Evolutionary conservation across 2,113 vertebrate genomes (phyloP).

Genomic region (Holacanthus passer): DNA sequence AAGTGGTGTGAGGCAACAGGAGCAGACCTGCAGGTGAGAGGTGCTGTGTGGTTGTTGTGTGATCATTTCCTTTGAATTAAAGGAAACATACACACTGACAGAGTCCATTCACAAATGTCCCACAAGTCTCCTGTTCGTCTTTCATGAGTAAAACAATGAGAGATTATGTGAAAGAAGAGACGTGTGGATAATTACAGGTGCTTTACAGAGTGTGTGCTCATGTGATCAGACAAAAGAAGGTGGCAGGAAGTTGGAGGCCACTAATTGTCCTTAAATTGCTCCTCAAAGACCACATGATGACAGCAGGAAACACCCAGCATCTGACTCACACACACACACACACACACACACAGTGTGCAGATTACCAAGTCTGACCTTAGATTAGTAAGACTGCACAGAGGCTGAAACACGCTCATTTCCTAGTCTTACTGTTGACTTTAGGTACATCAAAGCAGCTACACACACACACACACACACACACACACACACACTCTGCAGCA

Average conservation of each 20-base stretch:
- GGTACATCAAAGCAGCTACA: constrained; percentile 7
- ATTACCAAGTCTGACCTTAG: constrained; percentile 48
- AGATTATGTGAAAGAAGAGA: not conserved
- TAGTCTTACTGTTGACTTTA: constrained; percentile 24
- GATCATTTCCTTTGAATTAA: not conserved
- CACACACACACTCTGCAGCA: not conserved
- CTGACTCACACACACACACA: constrained; percentile 31
- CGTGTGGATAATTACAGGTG: constrained; percentile 23
- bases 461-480: not conserved
- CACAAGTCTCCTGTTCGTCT: not conserved
- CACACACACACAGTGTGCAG: not conserved
- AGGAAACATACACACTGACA: not conserved
- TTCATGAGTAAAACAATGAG: not conserved
- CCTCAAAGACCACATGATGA: constrained; percentile 28
- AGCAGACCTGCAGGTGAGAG: not conserved
- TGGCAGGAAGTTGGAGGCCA: constrained; percentile 33
- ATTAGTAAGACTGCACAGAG: constrained; percentile 13
- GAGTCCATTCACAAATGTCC: not conserved
- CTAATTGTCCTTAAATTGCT: constrained; percentile 30
- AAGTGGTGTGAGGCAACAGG: not conserved
- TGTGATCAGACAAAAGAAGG: constrained; percentile 9
- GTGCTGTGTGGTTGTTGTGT: not conserved
- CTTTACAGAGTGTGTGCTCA: not conserved
- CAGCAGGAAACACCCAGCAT: constrained; percentile 15
- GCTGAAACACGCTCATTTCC: constrained; percentile 15